phyloP scores from a whole-genome alignment of 53 echinoderm and acorn worm genomes.

The Temnopleurus reevesii region DNA sequence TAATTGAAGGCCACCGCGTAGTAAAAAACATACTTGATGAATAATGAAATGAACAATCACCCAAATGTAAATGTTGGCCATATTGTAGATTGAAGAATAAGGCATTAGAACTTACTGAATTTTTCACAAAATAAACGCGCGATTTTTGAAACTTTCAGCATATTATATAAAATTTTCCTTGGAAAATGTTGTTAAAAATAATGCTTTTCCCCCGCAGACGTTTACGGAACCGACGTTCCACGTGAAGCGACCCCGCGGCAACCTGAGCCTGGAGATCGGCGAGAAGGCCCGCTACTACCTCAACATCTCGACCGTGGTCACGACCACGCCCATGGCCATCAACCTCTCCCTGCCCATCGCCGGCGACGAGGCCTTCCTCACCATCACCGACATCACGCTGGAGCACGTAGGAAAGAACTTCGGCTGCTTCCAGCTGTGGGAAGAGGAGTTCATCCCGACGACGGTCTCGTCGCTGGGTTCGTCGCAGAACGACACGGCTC shows the following conservation, averaged over 20 bases:
- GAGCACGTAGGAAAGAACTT: constrained; percentile 75
- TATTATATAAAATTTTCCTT: too few species aligned
- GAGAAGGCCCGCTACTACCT: constrained; percentile 73
- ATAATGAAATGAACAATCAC: too few species aligned
- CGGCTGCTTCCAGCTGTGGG: constrained; percentile 76
- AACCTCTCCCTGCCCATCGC: constrained; percentile 76
- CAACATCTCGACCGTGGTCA: constrained; percentile 74
- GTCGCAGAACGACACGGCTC: constrained; percentile 79
- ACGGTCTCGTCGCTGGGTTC: constrained; percentile 67
- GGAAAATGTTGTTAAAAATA: too few species aligned
- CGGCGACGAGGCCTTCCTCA: constrained; percentile 76
- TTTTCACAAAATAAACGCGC: too few species aligned
- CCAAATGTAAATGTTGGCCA: too few species aligned
- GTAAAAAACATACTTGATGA: too few species aligned
- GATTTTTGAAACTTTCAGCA: too few species aligned
- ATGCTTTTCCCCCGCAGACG: constrained; percentile 50
- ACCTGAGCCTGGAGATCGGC: constrained; percentile 79
- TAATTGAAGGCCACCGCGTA: too few species aligned
- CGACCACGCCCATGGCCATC: constrained; percentile 75
- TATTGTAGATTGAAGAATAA: too few species aligned
- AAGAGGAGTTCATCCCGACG: constrained; percentile 72
- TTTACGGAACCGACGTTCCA: constrained; percentile 65
- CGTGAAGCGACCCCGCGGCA: constrained; percentile 63
- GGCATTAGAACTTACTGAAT: too few species aligned
- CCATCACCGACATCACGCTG: constrained; percentile 74